Evolutionary conservation across 2,888 invertebrate genomes (phyloP), one percentile per base, ranked within the genome.

Genomic region (Volucella inflata): DNA sequence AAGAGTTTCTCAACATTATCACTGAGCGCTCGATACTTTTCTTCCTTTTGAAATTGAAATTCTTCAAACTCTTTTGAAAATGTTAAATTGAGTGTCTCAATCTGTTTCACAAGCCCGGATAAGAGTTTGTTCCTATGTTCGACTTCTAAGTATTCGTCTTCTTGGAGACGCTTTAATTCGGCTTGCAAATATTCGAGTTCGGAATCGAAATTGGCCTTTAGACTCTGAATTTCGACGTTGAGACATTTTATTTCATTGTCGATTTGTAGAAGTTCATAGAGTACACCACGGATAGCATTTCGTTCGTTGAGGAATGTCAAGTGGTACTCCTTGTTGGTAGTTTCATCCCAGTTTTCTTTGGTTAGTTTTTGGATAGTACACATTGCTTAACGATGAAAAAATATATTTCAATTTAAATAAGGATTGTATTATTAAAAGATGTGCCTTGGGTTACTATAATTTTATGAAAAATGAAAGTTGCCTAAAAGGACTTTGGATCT

Each of bases 241-340:
- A 59, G 65, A 17, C 87, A 74, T 17, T 87, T 82, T 8, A 82
- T 87, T 30, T 82, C 82, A 16, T 87, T 87, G 46, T 87, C 82
- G 1, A 70, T 38, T 70, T 75, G 82, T 0, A 82, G 42, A 0
- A 87, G 77, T 2, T 87, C 70, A 38, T 78, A 78, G 9, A 87
- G 77, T n/a, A 65, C 40, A 0, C 10, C 14, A n/a, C 82, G 87
- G 10, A 82, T 38, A 2, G 77, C 77, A 60, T 87, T 87, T 0
- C 87, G 76, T n/a, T 71, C 40, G 16, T 77, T 85, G 0, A 85
- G 51, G 42, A 85, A 85, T 1, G 17, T 50, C 8, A 81, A 36
- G 42, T 85, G 71, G 14, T 57, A 85, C 12, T 30, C 42, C 8
- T 50, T 55, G 8, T 48, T 44, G 2, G 76, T 59, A 6, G 30